Evolutionary conservation across 2,888 invertebrate genomes (phyloP).

Genomic region (Brachynemurus nebulosus): DNA sequence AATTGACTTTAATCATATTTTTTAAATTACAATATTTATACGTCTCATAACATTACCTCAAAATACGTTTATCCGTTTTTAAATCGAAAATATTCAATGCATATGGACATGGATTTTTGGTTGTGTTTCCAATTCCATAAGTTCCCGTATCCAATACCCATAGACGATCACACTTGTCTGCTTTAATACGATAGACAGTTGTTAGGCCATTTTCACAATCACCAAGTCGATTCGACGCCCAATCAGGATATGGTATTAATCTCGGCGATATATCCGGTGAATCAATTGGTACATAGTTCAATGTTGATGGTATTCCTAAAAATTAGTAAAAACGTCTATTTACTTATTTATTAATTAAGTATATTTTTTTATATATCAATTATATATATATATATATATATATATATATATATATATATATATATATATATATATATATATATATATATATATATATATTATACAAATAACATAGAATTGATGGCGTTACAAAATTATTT

Average conservation of each 20-base stretch:
- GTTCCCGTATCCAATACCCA: constrained; percentile 79
- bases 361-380: too few species aligned
- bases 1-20: too few species aligned
- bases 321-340: constrained; percentile 17
- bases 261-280: constrained; percentile 50
- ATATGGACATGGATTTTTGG: constrained; percentile 66
- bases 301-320: constrained; percentile 63
- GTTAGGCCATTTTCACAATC: constrained; percentile 60
- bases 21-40: too few species aligned
- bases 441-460: too few species aligned
- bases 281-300: constrained; percentile 64
- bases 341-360: not conserved
- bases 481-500: too few species aligned
- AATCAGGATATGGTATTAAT: constrained; percentile 65
- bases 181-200: constrained; percentile 67
- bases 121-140: constrained; percentile 61
- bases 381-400: constrained; percentile 1
- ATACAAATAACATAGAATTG: too few species aligned
- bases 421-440: not conserved
- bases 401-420: not conserved
- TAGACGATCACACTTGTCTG: constrained; percentile 61
- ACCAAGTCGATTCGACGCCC: constrained; percentile 57
- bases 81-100: constrained; percentile 65
- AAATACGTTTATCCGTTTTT: constrained; percentile 52
- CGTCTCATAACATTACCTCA: too few species aligned